Evolutionary conservation across 2,113 vertebrate genomes (phyloP).

Genomic region (Narcine bancroftii): DNA sequence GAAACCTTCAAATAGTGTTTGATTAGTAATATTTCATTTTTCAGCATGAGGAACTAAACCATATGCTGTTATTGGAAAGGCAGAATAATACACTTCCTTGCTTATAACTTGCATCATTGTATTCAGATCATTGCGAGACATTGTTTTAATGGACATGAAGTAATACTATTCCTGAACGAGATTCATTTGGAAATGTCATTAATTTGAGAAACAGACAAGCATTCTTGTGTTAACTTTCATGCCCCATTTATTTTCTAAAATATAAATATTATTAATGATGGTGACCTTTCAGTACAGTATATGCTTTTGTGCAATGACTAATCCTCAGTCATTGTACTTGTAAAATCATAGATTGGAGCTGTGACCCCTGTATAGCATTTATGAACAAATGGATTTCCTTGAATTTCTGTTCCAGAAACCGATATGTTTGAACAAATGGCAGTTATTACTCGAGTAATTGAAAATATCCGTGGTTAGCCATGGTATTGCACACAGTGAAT

Average conservation of each 20-base stretch:
- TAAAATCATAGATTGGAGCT: neutral
- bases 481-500: neutral
- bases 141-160: neutral
- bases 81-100: neutral
- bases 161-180: neutral
- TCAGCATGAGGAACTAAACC: neutral
- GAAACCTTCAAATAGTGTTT: neutral
- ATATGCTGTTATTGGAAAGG: neutral
- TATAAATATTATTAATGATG: slow-evolving; percentile 26
- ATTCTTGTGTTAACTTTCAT: slow-evolving; percentile 20
- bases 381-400: slow-evolving; percentile 8
- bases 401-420: neutral
- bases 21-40: neutral
- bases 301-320: slow-evolving; percentile 4
- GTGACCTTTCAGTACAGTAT: slow-evolving; percentile 15
- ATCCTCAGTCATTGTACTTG: neutral
- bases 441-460: neutral
- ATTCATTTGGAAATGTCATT: slow-evolving; percentile 21
- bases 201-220: slow-evolving; percentile 8
- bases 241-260: neutral
- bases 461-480: neutral
- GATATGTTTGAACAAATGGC: slow-evolving; percentile 2
- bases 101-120: slow-evolving; percentile 25
- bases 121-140: neutral
- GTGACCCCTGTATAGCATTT: neutral